These are phyloP conservation scores for Cinara cedri DNA, from an alignment of 2,888 invertebrate genomes.

Conservation along the genomic window DNA sequence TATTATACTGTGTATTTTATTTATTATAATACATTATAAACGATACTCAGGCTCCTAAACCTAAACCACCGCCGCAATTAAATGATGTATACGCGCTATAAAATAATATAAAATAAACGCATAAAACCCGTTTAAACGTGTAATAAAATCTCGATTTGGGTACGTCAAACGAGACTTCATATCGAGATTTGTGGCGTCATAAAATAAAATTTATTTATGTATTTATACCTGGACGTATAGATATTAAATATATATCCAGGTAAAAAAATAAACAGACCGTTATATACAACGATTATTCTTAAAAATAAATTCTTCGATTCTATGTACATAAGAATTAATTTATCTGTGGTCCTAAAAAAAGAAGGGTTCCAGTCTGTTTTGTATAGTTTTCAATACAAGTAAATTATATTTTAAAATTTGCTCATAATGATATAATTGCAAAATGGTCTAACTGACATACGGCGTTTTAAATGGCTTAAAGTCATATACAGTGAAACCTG, in stretches of 20 bases:
- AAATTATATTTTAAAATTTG: too few relatives aligned
- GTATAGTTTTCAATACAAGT: too few relatives aligned
- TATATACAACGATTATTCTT: conserved; percentile 11
- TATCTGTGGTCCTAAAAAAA: too few relatives aligned
- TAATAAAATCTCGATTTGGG: conserved; percentile 36
- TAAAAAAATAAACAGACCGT: conserved; percentile 18
- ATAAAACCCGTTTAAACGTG: conserved; percentile 42
- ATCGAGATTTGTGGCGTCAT: conserved; percentile 39
- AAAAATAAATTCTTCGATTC: conserved; percentile 16
- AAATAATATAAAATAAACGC: conserved; percentile 27
- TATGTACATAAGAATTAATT: background rate
- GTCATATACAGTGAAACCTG: too few relatives aligned
- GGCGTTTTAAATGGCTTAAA: too few relatives aligned
- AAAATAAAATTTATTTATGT: too few relatives aligned
- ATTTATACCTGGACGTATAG: too few relatives aligned
- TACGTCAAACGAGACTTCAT: conserved; percentile 25
- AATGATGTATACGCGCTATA: background rate
- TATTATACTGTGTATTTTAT: conserved; percentile 22
- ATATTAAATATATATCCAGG: conserved; percentile 14
- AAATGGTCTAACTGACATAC: too few relatives aligned
- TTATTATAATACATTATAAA: conserved; percentile 22
- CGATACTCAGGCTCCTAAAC: background rate
- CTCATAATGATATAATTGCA: too few relatives aligned
- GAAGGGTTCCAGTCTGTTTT: too few relatives aligned
- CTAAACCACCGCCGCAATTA: background rate